These are phyloP conservation scores for Dione vanillae DNA, from an alignment of 2,888 invertebrate genomes.

Conservation along the genomic window DNA sequence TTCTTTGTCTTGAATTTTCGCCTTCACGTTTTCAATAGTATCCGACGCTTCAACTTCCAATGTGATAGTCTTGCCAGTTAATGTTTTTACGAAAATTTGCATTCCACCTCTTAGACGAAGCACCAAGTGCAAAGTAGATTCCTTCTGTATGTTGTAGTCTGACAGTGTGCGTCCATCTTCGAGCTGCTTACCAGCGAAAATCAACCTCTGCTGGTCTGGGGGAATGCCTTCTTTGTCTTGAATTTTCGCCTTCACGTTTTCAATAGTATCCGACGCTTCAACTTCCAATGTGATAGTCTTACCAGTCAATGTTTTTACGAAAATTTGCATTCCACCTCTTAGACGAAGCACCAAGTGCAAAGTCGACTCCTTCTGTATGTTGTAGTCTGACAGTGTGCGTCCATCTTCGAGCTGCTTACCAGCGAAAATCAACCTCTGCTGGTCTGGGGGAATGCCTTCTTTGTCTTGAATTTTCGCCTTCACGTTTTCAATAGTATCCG, in stretches of 20 bases:
- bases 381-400: conserved; percentile 37
- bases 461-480: conserved; percentile 52
- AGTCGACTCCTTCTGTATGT: conserved; percentile 37
- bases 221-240: conserved; percentile 56
- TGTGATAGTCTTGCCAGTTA: conserved; percentile 60
- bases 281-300: conserved; percentile 39
- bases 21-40: conserved; percentile 58
- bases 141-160: conserved; percentile 64
- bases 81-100: conserved; percentile 61
- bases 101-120: conserved; percentile 59
- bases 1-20: conserved; percentile 69
- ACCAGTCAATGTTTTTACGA: conserved; percentile 56
- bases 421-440: conserved; percentile 77
- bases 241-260: conserved; percentile 47
- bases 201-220: conserved; percentile 56
- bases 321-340: conserved; percentile 56
- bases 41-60: conserved; percentile 63
- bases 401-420: conserved; percentile 70
- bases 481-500: conserved; percentile 48
- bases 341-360: conserved; percentile 36
- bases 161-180: conserved; percentile 62
- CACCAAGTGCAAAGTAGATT: conserved; percentile 58
- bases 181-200: conserved; percentile 57
- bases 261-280: conserved; percentile 56
- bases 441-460: conserved; percentile 78